Conservation (phyloP, 2,888 invertebrate genomes). For the Hoplodrina blanda region DNA sequence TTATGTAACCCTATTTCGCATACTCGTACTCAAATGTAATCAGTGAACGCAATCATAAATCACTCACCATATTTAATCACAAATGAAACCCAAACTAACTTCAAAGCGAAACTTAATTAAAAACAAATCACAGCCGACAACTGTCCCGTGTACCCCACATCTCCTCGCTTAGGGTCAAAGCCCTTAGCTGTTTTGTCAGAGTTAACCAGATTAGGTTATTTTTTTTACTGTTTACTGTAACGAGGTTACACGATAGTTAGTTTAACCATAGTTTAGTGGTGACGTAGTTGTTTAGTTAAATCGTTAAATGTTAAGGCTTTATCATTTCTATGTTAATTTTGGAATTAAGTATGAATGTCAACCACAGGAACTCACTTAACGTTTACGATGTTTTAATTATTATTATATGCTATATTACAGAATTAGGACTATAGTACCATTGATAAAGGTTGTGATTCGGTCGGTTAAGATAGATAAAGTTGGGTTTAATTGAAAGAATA, state of each 20-base stretch:
- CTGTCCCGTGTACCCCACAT: constrained; percentile 63
- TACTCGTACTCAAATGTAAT: constrained; percentile 58
- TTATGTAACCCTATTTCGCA: constrained; percentile 36
- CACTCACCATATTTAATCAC: constrained; percentile 64
- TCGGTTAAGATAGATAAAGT: background rate
- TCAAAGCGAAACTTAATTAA: constrained; percentile 65
- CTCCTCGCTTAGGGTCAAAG: constrained; percentile 69
- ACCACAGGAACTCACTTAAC: constrained; percentile 20
- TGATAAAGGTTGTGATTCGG: background rate
- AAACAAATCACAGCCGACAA: constrained; percentile 65
- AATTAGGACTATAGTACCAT: background rate
- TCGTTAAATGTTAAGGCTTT: constrained; percentile 12
- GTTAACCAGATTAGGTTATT: constrained; percentile 74
- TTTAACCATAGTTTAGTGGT: constrained; percentile 36
- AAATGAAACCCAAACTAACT: constrained; percentile 61
- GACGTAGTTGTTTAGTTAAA: constrained; percentile 18
- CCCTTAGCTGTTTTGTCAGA: constrained; percentile 71
- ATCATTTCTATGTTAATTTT: constrained; percentile 27
- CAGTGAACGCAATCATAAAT: constrained; percentile 62
- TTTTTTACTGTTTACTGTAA: constrained; percentile 70
- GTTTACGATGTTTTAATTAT: constrained; percentile 29
- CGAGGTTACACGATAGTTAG: constrained; percentile 46
- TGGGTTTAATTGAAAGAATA: background rate
- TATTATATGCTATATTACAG: constrained; percentile 4
- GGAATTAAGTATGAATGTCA: constrained; percentile 18